A percentile compares a stretch with the other conserved stretches of the same genome.
Conservation (phyloP, 2,113 vertebrate genomes). For the Guaruba guarouba region DNA sequence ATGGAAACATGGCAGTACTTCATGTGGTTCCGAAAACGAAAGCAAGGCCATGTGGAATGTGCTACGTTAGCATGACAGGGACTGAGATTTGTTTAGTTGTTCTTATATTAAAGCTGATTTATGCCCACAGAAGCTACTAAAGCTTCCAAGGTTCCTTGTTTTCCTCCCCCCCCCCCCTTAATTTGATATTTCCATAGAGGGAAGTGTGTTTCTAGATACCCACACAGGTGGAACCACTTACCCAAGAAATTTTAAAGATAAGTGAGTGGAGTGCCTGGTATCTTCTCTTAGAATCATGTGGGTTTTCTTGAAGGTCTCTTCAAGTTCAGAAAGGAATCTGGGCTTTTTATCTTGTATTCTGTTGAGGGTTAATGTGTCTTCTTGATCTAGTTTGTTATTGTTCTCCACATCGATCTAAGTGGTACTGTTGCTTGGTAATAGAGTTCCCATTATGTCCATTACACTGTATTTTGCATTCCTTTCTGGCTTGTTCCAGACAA, state of each 20-base stretch:
- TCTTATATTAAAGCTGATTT: neutral
- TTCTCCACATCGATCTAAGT: neutral
- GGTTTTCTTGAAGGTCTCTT: neutral
- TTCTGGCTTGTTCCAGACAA: neutral
- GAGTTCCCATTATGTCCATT: neutral
- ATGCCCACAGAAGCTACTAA: neutral
- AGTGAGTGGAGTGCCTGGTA: neutral
- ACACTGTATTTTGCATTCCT: neutral
- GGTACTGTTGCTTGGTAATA: neutral
- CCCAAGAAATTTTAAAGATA: neutral
- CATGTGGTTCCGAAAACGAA: neutral
- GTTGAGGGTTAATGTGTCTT: neutral
- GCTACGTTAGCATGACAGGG: neutral
- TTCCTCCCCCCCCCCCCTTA: accelerated
- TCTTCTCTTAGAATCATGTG: neutral
- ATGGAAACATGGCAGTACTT: constrained; percentile 37
- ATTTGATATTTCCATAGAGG: neutral
- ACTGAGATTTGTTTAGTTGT: neutral
- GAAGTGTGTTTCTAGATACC: neutral
- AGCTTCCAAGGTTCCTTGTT: neutral
- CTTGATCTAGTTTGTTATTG: neutral
- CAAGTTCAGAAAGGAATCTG: neutral
- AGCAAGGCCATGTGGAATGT: neutral
- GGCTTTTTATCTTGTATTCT: neutral
- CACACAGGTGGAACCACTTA: neutral